phyloP scores from a whole-genome alignment of 2,888 invertebrate species.

The Leptopilina drosophilae region DNA sequence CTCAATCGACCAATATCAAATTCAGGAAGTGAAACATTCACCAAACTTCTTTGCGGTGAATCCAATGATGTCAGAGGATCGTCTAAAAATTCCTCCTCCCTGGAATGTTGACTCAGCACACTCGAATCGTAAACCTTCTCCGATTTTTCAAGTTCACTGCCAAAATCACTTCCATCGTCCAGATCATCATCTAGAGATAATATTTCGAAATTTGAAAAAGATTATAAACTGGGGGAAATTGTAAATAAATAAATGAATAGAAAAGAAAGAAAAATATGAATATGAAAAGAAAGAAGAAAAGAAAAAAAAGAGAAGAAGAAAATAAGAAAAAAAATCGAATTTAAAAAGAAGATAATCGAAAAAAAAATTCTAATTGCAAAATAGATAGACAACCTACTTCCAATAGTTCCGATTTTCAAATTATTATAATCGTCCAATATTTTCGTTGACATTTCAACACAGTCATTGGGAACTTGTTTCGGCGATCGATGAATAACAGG shows the following conservation, averaged over 20 bases:
- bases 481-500: conserved; percentile 52
- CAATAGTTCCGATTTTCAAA: conserved; percentile 64
- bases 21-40: conserved; percentile 74
- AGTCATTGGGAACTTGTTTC: conserved; percentile 53
- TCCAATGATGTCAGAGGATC: conserved; percentile 61
- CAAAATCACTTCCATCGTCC: conserved; percentile 68
- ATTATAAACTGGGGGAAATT: too few species aligned
- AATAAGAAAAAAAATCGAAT: too few species aligned
- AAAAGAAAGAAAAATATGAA: too few species aligned
- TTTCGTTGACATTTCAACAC: conserved; percentile 63
- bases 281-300: too few species aligned
- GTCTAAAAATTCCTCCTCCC: conserved; percentile 63
- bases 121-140: conserved; percentile 53
- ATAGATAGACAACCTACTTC: conserved; percentile 59
- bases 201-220: too few species aligned
- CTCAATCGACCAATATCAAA: conserved; percentile 83
- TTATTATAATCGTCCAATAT: conserved; percentile 65
- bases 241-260: too few species aligned
- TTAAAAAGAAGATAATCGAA: too few species aligned
- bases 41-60: conserved; percentile 59
- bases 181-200: conserved; percentile 59
- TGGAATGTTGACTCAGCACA: conserved; percentile 50
- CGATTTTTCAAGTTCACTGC: conserved; percentile 63
- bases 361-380: too few species aligned
- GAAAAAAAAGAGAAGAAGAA: too few species aligned